Percentiles rank a stretch among this genome's conserved stretches.
phyloP scores from a whole-genome alignment of 2,888 invertebrate genomes.

The Epinotia nisella region DNA sequence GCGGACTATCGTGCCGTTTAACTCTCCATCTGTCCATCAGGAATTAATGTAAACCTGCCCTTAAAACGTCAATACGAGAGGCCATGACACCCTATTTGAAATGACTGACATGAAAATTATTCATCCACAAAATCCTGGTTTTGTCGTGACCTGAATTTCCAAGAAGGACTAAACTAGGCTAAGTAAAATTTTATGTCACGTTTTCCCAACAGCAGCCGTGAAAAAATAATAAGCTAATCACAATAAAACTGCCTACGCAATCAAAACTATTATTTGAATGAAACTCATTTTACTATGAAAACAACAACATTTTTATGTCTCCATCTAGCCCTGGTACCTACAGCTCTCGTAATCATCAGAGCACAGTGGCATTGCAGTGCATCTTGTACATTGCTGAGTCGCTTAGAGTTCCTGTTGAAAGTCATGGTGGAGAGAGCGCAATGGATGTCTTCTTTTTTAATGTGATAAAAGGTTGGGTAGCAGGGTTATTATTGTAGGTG shows the following conservation, averaged over 20 bases:
- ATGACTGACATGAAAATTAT: background rate
- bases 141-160: background rate
- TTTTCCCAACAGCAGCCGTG: conserved; percentile 8
- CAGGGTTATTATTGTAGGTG: conserved; percentile 39
- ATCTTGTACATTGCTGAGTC: background rate
- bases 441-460: conserved; percentile 3
- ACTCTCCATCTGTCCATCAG: too few relatives aligned
- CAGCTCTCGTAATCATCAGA: background rate
- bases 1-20: too few relatives aligned
- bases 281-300: conserved; percentile 42
- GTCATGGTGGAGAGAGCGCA: background rate
- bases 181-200: conserved; percentile 18
- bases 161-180: conserved; percentile 10
- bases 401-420: background rate
- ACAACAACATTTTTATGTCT: conserved; percentile 45
- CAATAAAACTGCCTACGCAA: conserved; percentile 40
- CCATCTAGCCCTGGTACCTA: conserved; percentile 20
- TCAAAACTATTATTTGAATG: conserved; percentile 45
- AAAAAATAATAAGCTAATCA: conserved; percentile 42
- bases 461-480: conserved; percentile 6
- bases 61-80: too few relatives aligned
- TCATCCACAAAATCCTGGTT: background rate
- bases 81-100: too few relatives aligned
- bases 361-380: background rate
- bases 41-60: too few relatives aligned